phyloP scores from a whole-genome alignment of 2,113 vertebrate genomes.

The Copsychus sechellarum region DNA sequence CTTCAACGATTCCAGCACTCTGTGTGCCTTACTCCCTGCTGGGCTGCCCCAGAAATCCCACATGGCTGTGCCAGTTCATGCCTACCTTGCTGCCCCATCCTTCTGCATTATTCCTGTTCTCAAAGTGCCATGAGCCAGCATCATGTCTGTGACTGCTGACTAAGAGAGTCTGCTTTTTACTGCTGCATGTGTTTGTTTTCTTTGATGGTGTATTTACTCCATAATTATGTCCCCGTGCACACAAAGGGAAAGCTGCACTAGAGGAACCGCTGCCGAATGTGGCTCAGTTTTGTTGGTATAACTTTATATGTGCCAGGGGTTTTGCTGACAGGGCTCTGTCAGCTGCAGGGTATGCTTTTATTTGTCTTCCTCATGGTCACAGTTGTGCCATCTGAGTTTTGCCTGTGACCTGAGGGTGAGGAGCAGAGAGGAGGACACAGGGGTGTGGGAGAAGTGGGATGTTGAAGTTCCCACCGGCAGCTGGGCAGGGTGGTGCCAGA shows the following conservation, averaged over 20 bases:
- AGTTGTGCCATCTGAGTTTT: neutral
- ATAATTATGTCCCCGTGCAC: neutral
- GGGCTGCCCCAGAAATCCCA: neutral
- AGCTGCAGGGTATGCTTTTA: neutral
- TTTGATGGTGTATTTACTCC: neutral
- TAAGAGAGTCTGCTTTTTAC: neutral
- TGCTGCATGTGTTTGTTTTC: neutral
- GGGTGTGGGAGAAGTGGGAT: neutral
- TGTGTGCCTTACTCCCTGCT: neutral
- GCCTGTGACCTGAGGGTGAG: neutral
- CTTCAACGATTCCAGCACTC: neutral
- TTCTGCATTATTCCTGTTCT: neutral
- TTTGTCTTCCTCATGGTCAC: neutral
- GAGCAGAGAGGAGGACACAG: neutral
- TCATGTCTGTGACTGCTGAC: neutral
- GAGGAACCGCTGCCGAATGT: neutral
- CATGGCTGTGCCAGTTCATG: neutral
- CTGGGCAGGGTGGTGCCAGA: neutral
- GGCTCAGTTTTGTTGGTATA: constrained; percentile 19
- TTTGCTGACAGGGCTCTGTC: constrained; percentile 10
- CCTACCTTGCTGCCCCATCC: fast-evolving
- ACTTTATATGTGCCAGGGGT: neutral
- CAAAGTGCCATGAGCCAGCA: neutral
- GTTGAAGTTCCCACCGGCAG: neutral
- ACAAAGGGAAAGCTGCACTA: neutral